These are phyloP conservation scores for Formica aserva DNA, from an alignment of 2,888 invertebrate species.

Conservation along the genomic window DNA sequence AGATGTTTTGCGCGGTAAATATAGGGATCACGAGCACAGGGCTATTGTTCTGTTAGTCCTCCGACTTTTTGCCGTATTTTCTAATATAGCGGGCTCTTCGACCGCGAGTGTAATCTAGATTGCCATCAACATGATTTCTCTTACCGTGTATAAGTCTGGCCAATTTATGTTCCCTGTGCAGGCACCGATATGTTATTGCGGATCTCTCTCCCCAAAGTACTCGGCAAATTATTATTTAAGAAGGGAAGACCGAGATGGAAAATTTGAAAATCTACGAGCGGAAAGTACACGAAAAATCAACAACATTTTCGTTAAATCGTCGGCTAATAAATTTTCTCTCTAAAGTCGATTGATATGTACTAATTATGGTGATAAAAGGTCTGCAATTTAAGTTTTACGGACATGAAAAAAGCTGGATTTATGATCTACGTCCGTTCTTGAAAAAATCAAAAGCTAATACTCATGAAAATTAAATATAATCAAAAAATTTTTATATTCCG, in stretches of 20 bases:
- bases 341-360: background rate
- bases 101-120: constrained; percentile 27
- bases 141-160: background rate
- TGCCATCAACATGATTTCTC: constrained; percentile 33
- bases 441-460: background rate
- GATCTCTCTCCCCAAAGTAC: background rate
- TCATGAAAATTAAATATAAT: background rate
- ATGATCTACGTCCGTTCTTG: background rate
- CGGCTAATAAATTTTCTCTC: background rate
- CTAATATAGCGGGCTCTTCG: background rate
- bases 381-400: background rate
- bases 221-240: constrained; percentile 35
- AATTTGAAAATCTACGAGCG: background rate
- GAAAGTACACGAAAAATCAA: background rate
- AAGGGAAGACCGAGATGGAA: background rate
- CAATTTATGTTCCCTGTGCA: background rate
- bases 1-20: constrained; percentile 6
- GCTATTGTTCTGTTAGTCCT: background rate
- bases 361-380: background rate
- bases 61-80: constrained; percentile 8
- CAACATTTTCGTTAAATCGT: constrained; percentile 17
- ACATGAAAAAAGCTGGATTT: background rate
- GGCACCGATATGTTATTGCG: background rate
- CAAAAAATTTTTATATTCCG: background rate
- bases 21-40: constrained; percentile 3